A percentile compares a stretch with the other conserved stretches of the same genome.
phyloP scores from a whole-genome alignment of 2,797 vertebrate species.

The Argentina silus region DNA sequence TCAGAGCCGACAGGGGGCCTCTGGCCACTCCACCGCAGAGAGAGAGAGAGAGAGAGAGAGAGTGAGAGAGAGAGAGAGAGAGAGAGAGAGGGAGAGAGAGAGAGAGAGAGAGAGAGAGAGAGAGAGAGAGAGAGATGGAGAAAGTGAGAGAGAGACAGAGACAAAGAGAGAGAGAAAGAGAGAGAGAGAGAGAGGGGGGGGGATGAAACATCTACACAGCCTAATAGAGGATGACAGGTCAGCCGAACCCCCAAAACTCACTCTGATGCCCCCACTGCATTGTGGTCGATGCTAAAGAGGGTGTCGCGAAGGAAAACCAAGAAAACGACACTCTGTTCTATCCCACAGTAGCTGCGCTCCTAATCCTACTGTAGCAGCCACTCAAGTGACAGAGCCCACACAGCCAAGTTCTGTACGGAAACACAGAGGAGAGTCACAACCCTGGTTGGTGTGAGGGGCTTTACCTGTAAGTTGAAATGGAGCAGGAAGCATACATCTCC shows the following conservation, averaged over 20 bases:
- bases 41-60: conserved; percentile 26
- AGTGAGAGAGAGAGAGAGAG: conserved; percentile 31
- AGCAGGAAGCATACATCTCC: conserved; percentile 67
- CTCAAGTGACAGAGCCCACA: conserved; percentile 44
- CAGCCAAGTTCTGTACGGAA: conserved; percentile 45
- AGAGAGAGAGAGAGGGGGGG: conserved; percentile 28
- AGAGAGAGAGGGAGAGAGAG: conserved; percentile 34
- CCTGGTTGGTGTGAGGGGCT: conserved; percentile 43
- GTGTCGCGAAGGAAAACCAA: conserved; percentile 33
- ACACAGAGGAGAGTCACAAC: conserved; percentile 64
- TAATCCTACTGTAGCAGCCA: conserved; percentile 32
- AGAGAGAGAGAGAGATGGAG: conserved; percentile 39
- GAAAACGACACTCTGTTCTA: conserved; percentile 36
- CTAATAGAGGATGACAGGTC: conserved; percentile 29
- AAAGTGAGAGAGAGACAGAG: too few species aligned
- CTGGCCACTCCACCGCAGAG: conserved; percentile 11
- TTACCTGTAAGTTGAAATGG: conserved; percentile 70
- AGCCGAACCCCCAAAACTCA: conserved; percentile 4
- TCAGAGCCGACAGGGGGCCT: conserved; percentile 11
- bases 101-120: conserved; percentile 35
- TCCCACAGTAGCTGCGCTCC: conserved; percentile 40
- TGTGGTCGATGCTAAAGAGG: conserved; percentile 15
- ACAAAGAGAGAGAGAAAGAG: too few species aligned
- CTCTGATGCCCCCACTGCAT: conserved; percentile 25
- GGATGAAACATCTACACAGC: conserved; percentile 52